These are phyloP conservation scores for Apis mellifera DNA, from an alignment of 1,140 invertebrate genomes.

Conservation along the genomic window Amel_HAv3.1 CM009941.2:8110001-8110500, in stretches of 20 bases:
- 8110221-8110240: background rate
- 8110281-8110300: background rate
- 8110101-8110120: background rate
- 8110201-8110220: background rate
- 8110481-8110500: background rate
- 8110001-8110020: background rate
- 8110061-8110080: background rate
- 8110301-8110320: background rate
- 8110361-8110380: background rate
- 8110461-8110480: background rate
- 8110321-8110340: background rate
- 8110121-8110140: background rate
- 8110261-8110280: background rate
- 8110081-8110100: background rate
- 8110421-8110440: background rate
- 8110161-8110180: background rate
- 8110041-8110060: background rate
- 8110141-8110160: no score
- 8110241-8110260: background rate
- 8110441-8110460: background rate
- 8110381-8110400: background rate
- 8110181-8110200: background rate
- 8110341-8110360: background rate
- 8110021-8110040: background rate
- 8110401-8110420: no score